Percentiles rank a stretch among this genome's conserved stretches.
These are phyloP conservation scores for Microctonus brassicae DNA, from an alignment of 2,888 invertebrate genomes.

Conservation along the genomic window DNA sequence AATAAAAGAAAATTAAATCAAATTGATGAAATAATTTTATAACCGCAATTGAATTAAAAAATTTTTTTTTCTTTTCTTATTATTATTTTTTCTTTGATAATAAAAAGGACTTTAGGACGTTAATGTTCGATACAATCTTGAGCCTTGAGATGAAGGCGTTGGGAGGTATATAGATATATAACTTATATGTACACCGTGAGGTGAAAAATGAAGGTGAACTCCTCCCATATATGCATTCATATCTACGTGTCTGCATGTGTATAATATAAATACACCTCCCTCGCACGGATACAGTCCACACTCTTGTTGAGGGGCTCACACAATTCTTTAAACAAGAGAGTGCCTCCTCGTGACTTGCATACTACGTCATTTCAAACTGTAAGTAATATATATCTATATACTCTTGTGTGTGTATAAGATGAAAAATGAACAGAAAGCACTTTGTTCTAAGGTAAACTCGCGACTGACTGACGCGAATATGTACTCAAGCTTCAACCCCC, in stretches of 20 bases:
- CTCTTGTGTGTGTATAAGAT: background rate
- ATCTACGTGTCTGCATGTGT: background rate
- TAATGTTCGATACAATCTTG: conserved; percentile 4
- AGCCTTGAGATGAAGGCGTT: conserved; percentile 18
- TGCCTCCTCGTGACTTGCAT: conserved; percentile 36
- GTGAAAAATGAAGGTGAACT: conserved; percentile 36
- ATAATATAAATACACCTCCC: background rate
- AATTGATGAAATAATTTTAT: background rate
- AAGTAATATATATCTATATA: background rate
- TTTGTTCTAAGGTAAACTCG: conserved; percentile 59
- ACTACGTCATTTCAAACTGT: conserved; percentile 8
- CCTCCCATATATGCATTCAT: conserved; percentile 19
- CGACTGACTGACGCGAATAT: conserved; percentile 31
- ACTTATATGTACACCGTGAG: background rate
- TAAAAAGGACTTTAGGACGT: background rate
- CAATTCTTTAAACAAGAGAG: conserved; percentile 11
- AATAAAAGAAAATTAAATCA: background rate
- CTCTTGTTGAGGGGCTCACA: background rate
- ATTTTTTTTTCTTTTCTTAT: background rate
- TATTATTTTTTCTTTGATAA: background rate
- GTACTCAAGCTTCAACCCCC: conserved; percentile 23
- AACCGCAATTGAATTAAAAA: background rate
- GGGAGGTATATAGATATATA: background rate
- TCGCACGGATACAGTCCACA: background rate
- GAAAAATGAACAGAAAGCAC: conserved; percentile 56